Evolutionary conservation across 2,113 vertebrate genomes (phyloP), one percentile per base, ranked within the genome.

Genomic region (Oncorhynchus masou): DNA sequence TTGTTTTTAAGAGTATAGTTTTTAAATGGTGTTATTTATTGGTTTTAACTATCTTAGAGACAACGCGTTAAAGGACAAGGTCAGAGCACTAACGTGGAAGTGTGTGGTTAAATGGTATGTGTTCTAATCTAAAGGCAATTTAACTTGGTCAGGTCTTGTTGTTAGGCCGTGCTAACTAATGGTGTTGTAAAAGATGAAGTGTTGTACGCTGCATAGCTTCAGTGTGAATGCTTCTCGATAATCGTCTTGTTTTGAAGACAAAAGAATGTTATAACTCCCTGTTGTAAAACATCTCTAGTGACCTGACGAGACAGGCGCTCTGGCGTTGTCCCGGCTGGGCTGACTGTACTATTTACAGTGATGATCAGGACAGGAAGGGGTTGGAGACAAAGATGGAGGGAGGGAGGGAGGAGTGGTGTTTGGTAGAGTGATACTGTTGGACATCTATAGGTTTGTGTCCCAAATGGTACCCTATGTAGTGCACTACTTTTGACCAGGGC

Each of bases 161-260:
- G 39, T 54, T 86, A 86, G 91, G 91, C 91, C 84, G 80, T 74
- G 85, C 84, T 89, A 81, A 54, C 51, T 54, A 19, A 78, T 86
- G 89, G 89, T 89, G 90, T 90, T 88, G 83, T 91, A 88, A 89
- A 90, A 90, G 82, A 90, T 81, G 79, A 87, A 76, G 59, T 16
- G 83, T 84, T 89, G 88, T 93, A 89, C 87, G 89, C 90, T 87
- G 89, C 90, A 84, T 85, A 91, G 90, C 89, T 88, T 91, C 84
- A 82, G 85, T 83, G 91, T 89, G 90, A 91, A 88, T 87, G 88
- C 85, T 88, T 90, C 90, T 88, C 84, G 88, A 88, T 88, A 85
- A 86, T 88, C 59, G 79, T 90, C 84, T 88, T 84, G 85, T 84
- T 87, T 92, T 91, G 90, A 93, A 94, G 94, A 94, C 93, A 90